Conservation (phyloP, 2,113 vertebrate genomes). For the Noturus placidus region DNA sequence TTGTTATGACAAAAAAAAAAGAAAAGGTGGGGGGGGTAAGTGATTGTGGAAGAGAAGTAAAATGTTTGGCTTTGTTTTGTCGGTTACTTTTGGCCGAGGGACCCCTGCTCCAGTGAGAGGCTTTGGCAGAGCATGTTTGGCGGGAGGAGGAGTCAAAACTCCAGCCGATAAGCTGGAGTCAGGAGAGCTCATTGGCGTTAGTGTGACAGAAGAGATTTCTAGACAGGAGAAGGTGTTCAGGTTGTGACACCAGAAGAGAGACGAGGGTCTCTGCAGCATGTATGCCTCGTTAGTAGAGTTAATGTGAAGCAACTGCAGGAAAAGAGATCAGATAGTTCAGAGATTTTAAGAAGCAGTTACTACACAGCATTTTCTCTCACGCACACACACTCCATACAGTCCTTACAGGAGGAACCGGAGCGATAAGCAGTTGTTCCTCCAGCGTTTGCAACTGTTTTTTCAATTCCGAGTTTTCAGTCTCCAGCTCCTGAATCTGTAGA, state of each 20-base stretch:
- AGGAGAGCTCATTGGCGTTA: constrained; percentile 85
- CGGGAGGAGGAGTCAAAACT: constrained; percentile 83
- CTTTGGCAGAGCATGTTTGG: constrained; percentile 79
- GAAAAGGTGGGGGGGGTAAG: no score
- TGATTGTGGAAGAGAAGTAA: not conserved
- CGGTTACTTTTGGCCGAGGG: constrained; percentile 80
- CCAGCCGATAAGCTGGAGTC: constrained; percentile 82
- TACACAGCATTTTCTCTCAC: not conserved
- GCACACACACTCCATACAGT: not conserved
- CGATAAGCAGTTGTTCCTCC: constrained; percentile 87
- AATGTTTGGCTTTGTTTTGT: not conserved
- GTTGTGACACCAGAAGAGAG: constrained; percentile 86
- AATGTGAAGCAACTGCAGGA: constrained; percentile 83
- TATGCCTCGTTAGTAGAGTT: constrained; percentile 78
- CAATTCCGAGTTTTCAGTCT: constrained; percentile 92
- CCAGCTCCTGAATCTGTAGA: constrained; percentile 94
- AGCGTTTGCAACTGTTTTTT: constrained; percentile 93
- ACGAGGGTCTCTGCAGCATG: constrained; percentile 80
- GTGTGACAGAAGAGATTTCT: constrained; percentile 87
- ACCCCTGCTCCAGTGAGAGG: constrained; percentile 77
- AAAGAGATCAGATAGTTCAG: constrained; percentile 62
- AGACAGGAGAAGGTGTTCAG: constrained; percentile 83
- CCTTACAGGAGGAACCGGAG: constrained; percentile 86
- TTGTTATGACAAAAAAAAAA: no score
- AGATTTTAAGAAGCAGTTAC: not conserved